phyloP scores from a whole-genome alignment of 2,797 vertebrate species.

The Microctenopoma lineatum region DNA sequence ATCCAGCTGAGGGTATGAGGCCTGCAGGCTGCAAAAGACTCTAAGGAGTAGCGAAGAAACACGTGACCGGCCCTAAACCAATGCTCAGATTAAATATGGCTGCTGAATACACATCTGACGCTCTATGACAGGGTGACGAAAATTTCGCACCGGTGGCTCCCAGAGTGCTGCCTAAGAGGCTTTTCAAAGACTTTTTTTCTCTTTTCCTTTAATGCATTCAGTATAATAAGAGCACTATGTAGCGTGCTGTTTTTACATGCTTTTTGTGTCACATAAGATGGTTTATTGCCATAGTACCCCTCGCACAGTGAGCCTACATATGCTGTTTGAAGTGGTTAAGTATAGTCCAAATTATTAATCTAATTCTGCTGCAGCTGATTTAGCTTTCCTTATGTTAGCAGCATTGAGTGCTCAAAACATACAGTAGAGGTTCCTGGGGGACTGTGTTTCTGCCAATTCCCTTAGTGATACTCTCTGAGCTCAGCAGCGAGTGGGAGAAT shows the following conservation, averaged over 20 bases:
- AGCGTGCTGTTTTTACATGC: slow-evolving; percentile 14
- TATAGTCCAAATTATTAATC: slow-evolving; percentile 57
- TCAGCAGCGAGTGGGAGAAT: slow-evolving; percentile 18
- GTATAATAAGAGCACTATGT: slow-evolving; percentile 43
- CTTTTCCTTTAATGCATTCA: slow-evolving; percentile 42
- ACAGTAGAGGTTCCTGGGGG: slow-evolving; percentile 43
- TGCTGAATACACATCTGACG: slow-evolving; percentile 54
- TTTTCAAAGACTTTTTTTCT: slow-evolving; percentile 44
- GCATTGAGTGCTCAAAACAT: slow-evolving; percentile 50
- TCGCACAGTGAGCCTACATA: slow-evolving; percentile 26
- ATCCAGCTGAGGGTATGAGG: slow-evolving; percentile 50
- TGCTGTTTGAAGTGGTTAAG: slow-evolving; percentile 52
- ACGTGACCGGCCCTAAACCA: slow-evolving; percentile 65
- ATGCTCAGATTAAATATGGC: slow-evolving; percentile 73
- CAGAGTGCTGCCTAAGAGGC: slow-evolving; percentile 51
- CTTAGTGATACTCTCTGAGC: slow-evolving; percentile 52
- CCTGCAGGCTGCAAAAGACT: slow-evolving; percentile 51
- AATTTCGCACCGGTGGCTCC: slow-evolving; percentile 35
- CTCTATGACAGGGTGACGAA: slow-evolving; percentile 59
- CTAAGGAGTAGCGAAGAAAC: slow-evolving; percentile 44
- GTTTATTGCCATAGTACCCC: slow-evolving; percentile 28
- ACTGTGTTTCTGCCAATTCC: slow-evolving; percentile 47
- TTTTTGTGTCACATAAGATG: slow-evolving; percentile 48
- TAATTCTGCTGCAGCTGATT: slow-evolving; percentile 63
- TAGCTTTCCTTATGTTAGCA: slow-evolving; percentile 62